These are phyloP conservation scores for Steinernema feltiae DNA, from an alignment of 1,140 invertebrate genomes.

Conservation along the genomic window DNA sequence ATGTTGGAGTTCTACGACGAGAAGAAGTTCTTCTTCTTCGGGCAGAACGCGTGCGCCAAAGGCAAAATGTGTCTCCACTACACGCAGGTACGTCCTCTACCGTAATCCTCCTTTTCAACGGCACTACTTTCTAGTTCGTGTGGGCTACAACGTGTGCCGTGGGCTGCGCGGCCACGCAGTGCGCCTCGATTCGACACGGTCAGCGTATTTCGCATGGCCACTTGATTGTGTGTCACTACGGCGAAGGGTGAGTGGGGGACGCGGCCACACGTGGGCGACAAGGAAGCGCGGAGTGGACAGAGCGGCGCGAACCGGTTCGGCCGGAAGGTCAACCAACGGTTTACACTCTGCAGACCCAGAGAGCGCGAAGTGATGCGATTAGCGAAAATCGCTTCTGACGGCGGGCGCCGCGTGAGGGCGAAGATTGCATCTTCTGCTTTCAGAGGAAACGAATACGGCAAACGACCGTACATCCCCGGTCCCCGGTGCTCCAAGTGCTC, in stretches of 20 bases:
- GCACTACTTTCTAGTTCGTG: neutral
- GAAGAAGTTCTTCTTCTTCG: constrained; percentile 1
- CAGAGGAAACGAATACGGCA: neutral
- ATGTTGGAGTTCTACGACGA: constrained; percentile 17
- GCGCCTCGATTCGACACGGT: neutral
- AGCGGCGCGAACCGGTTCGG: neutral
- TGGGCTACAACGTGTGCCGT: constrained; percentile 5
- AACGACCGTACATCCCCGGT: neutral
- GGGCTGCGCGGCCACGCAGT: neutral
- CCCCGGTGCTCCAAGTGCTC: neutral
- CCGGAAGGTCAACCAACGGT: no score
- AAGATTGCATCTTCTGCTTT: neutral
- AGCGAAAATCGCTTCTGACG: neutral
- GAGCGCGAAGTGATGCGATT: no score
- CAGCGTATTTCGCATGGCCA: neutral
- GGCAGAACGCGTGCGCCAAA: neutral
- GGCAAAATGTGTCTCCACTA: constrained; percentile 18
- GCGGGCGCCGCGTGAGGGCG: neutral
- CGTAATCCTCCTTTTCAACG: neutral
- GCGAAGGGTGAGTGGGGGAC: neutral
- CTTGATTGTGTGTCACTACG: constrained; percentile 8
- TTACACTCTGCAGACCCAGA: no score
- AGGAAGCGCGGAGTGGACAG: neutral
- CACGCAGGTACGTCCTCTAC: neutral
- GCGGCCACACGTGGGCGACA: neutral